Base-by-base conservation (phyloP, 2,113 vertebrate species). In the Myrmecobius fasciatus region DNA sequence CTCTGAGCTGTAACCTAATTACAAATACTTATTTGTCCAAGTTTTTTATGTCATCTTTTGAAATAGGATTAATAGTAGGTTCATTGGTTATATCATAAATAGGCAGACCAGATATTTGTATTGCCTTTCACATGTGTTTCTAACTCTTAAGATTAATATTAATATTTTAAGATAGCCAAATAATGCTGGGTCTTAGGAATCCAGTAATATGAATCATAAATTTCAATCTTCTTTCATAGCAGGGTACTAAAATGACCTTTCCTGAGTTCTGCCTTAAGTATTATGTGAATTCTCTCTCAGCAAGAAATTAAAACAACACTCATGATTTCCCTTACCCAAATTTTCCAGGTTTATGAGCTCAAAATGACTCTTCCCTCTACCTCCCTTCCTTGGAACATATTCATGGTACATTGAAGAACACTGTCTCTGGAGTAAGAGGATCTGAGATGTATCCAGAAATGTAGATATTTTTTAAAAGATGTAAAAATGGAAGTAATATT, bases 41-140 rank as follows among this genome's bases (percentile, higher is more conserved):
- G 28, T 91, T 6, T 91, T 93, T n/a, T n/a, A 46, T 47, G 52
- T 51, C 91, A 3, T 47, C 17, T 52, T 3, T 25, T 93, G 31
- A 89, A 91, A 46, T 25, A 83, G 60, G 7, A 36, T 26, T 91
- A 75, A 83, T 56, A 92, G 93, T 83, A 43, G 91, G 89, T 92
- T 89, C 14, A 36, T 91, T 93, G 53, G 94, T 91, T 24, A 49
- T 91, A 48, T 88, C 90, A 92, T 53, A 92, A 49, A 96, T 53
- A 53, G 25, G 92, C 96, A 53, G 5, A 26, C 67, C 26, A 22
- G 46, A 93, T 20, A 54, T 88, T 93, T 91, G 67, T 31, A n/a
- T 89, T 92, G 52, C 89, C 52, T 93, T 93, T 52, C 89, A n/a
- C 49, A 89, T 88, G 8, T 36, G 25, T 91, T 10, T 60, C 25